Evolutionary conservation across 2,113 vertebrate species (phyloP), one percentile per base, ranked within the genome.

Genomic region (Anser cygnoides): DNA sequence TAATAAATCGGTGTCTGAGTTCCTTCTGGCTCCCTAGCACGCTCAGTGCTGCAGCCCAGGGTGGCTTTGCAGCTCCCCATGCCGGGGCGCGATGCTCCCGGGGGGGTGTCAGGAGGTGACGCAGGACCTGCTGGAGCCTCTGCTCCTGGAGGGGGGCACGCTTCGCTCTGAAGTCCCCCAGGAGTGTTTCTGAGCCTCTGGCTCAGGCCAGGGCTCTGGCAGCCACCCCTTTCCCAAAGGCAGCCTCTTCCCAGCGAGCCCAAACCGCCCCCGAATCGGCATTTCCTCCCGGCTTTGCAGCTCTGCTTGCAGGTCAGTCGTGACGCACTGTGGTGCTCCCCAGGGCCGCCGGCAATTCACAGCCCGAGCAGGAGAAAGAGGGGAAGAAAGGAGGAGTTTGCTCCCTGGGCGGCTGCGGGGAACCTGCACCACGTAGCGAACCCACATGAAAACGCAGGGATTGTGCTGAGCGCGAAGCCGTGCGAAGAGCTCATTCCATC

Each of bases 111-210:
- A 13, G 39, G 44, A 57, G 43, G 26, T 8, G 37, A 39, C 18
- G 22, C 15, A 9, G 1, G 1, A 18, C 23, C 39, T 9, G 12
- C 35, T 35, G 29, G 15, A 83, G 62, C 57, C 46, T 41, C 39
- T 79, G 39, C 17, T 58, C 37, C 39, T 6, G 43, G 43, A 52
- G 44, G 29, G 54, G 31, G 33, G 25, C 43, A 61, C 16, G 13
- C 28, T 82, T 59, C 5, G 10, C 57, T 31, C 5, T 18, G 18
- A 52, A 25, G 6, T 9, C 21, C 23, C 13, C 9, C 25, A 46
- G 17, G 22, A 0, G 2, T 2, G 0, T 22, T 33, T 35, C 31
- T 49, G 20, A 5, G 1, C 4, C 61, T 31, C 44, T 23, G 3
- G 61, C 39, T 55, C 71, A 39, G 31, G 33, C 12, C 28, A 73